Base-by-base conservation (phyloP, 2,797 vertebrate genomes). In the Xenentodon cancila region DNA sequence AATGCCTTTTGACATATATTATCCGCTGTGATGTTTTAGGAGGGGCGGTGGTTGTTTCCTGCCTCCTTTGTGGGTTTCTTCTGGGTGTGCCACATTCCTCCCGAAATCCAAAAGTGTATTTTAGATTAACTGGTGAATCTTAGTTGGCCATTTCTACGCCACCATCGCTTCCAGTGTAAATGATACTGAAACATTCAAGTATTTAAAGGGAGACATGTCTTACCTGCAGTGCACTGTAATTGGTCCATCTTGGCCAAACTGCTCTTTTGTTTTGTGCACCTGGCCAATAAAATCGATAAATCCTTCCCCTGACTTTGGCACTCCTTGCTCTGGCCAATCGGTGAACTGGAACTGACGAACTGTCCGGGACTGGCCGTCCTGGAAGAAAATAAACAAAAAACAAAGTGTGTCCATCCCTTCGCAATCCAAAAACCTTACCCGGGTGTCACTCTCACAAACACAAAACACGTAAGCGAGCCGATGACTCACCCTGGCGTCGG, bases 271-370 rank as follows among this genome's bases (percentile, higher is more conserved):
- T 95, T 99, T 99, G 91, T 99, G 97, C 57, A 99, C 97, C 91
- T 99, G 97, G 79, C 97, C 97, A 65, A 99, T 99, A 84, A 99
- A 99, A 88, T 99, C 97, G 75, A 99, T 99, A 86, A 99, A 99
- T 77, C 97, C 97, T 92, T 99, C 97, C 79, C 97, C 97, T 72
- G 97, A 99, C 88, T 99, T 99, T 92, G 97, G 97, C 91, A 99
- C 97, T 87, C 97, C 97, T 94, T 99, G 97, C 61, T 99, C 97
- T 57, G 97, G 97, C 97, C 97, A 99, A 87, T 99, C 97, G 15
- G 97, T 99, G 90, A 99, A 99, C 93, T 99, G 97, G 92, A 99
- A 99, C 85, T 99, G 97, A 82, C 97, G 94, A 60, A 99, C 97
- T 53, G 98, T 99, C 78, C 97, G 93, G 34, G 98, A 99, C 76